Percentiles rank a stretch among this genome's conserved stretches.
Conservation (phyloP, 2,888 invertebrate genomes). For the Augochlorella aurata region DNA sequence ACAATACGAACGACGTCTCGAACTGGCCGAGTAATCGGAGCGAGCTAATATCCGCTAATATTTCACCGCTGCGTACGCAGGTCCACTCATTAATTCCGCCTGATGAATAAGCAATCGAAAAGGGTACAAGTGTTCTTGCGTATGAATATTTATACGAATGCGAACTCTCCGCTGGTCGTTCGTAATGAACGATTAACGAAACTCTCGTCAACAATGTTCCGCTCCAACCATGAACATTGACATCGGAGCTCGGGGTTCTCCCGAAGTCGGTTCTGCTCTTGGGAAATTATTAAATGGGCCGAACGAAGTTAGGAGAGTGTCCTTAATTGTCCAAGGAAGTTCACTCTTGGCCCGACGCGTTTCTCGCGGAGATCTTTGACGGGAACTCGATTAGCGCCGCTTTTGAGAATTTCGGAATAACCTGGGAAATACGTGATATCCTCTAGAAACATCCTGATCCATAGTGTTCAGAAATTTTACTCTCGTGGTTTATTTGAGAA, state of each 20-base stretch:
- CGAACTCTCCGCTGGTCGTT: background rate
- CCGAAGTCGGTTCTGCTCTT: background rate
- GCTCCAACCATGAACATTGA: background rate
- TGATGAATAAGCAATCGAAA: background rate
- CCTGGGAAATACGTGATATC: background rate
- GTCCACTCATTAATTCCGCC: background rate
- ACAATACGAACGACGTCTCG: too few species aligned
- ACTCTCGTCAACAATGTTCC: background rate
- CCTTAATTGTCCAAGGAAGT: constrained; percentile 22
- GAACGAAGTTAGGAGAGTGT: constrained; percentile 22
- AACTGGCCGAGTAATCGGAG: too few species aligned
- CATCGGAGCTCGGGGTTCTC: background rate
- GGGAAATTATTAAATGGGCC: constrained; percentile 21
- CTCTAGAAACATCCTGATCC: background rate
- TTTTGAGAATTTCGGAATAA: constrained; percentile 10
- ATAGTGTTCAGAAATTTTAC: background rate
- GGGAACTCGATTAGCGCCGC: constrained; percentile 7
- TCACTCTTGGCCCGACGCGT: background rate
- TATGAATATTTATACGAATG: constrained; percentile 10
- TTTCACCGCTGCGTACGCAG: background rate
- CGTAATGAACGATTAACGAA: constrained; percentile 1
- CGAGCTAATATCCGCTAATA: background rate
- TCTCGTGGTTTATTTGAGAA: too few species aligned
- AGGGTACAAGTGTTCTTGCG: background rate
- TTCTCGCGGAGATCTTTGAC: constrained; percentile 7